Evolutionary conservation across 2,113 vertebrate species (phyloP).

Genomic region (Sander vitreus): DNA sequence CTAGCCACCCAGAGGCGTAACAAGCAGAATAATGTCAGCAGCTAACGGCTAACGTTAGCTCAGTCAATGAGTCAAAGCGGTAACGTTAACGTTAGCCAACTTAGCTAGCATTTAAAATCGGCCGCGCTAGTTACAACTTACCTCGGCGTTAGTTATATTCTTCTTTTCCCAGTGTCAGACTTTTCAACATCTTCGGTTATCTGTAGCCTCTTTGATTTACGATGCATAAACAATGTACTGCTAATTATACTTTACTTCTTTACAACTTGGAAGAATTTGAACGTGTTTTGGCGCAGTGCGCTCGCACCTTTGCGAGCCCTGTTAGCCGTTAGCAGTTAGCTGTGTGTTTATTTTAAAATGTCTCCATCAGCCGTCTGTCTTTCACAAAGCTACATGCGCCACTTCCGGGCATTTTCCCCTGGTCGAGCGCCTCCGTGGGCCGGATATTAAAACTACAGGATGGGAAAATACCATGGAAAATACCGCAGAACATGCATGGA

Average conservation of each 20-base stretch:
- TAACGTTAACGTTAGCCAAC: slow-evolving; percentile 14
- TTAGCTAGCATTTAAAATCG: slow-evolving; percentile 62
- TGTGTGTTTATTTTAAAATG: slow-evolving; percentile 84
- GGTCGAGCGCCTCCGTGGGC: slow-evolving; percentile 5
- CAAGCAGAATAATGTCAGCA: slow-evolving; percentile 50
- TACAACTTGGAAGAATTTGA: slow-evolving; percentile 28
- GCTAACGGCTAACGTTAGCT: slow-evolving; percentile 50
- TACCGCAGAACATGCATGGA: not conserved
- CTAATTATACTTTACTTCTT: slow-evolving; percentile 2
- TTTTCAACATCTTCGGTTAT: slow-evolving; percentile 73
- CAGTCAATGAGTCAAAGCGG: slow-evolving; percentile 15
- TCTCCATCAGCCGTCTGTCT: slow-evolving; percentile 79
- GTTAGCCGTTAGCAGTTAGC: slow-evolving; percentile 73
- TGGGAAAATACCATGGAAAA: too few relatives aligned
- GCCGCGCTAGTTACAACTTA: slow-evolving; percentile 69
- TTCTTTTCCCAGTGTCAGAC: slow-evolving; percentile 58
- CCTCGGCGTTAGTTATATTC: slow-evolving; percentile 71
- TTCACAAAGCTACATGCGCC: slow-evolving; percentile 74
- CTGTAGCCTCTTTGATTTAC: not conserved
- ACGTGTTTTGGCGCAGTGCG: slow-evolving; percentile 62
- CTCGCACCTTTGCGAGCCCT: slow-evolving; percentile 56
- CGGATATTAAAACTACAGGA: not conserved
- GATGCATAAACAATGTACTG: not conserved
- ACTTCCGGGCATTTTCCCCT: slow-evolving; percentile 62
- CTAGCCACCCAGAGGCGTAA: slow-evolving; percentile 20